Conservation (phyloP, 1,140 invertebrate species). For the Chrysoperla carnea region DNA sequence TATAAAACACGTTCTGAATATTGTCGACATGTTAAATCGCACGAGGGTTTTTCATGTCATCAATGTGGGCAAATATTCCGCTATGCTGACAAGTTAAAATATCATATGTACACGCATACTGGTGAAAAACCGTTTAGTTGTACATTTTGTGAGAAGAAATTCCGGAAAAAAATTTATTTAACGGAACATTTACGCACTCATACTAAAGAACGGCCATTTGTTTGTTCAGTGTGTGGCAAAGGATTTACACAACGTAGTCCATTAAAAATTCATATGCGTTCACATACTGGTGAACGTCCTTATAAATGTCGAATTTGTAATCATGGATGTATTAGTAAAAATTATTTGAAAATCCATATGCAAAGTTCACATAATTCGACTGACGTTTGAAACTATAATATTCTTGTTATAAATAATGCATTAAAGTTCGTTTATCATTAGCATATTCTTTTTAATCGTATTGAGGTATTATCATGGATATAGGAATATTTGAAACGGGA, state of each 20-base stretch:
- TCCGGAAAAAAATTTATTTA: slow-evolving; percentile 44
- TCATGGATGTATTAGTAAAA: too few relatives aligned
- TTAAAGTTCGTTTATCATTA: too few relatives aligned
- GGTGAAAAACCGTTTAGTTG: slow-evolving; percentile 28
- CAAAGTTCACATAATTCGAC: too few relatives aligned
- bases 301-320: slow-evolving; percentile 18
- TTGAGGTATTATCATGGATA: too few relatives aligned
- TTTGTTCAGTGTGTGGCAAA: slow-evolving; percentile 47
- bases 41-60: background rate
- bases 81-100: background rate
- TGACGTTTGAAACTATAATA: too few relatives aligned
- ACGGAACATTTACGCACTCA: slow-evolving; percentile 40
- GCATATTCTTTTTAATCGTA: too few relatives aligned
- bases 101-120: slow-evolving; percentile 21
- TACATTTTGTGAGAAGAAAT: slow-evolving; percentile 50
- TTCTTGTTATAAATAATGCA: too few relatives aligned
- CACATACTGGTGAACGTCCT: slow-evolving; percentile 39
- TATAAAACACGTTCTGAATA: too few relatives aligned
- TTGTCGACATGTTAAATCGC: too few relatives aligned
- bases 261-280: slow-evolving; percentile 31
- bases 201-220: slow-evolving; percentile 14
- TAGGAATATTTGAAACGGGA: too few relatives aligned
- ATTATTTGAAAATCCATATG: too few relatives aligned
- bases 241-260: slow-evolving; percentile 43
- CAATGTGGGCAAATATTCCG: slow-evolving; percentile 1